These are phyloP conservation scores for Chironomus riparius DNA, from an alignment of 2,888 invertebrate species.

Conservation along the genomic window DNA sequence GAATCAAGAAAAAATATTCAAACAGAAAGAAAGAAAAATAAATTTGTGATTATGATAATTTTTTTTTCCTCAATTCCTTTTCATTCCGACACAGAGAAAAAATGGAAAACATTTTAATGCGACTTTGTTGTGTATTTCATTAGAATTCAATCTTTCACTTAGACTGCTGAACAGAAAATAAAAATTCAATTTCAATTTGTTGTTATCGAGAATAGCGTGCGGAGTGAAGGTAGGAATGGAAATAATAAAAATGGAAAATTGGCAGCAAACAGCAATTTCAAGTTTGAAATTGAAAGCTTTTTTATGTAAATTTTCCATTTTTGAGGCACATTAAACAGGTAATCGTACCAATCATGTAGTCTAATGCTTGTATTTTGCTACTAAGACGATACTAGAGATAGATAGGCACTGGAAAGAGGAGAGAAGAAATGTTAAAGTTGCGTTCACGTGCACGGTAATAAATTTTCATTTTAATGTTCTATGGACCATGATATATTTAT, in stretches of 20 bases:
- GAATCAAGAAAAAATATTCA: neutral
- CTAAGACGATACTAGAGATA: neutral
- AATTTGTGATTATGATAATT: neutral
- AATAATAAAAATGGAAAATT: neutral
- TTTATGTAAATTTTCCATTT: constrained; percentile 17
- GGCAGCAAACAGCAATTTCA: constrained; percentile 14
- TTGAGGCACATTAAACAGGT: constrained; percentile 19
- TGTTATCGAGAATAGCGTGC: neutral
- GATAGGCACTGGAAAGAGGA: neutral
- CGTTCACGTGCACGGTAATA: neutral
- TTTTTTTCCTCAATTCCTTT: neutral
- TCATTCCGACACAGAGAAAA: too few relatives aligned
- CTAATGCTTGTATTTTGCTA: neutral
- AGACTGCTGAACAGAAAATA: neutral
- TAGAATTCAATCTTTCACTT: neutral
- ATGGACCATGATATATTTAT: constrained; percentile 20
- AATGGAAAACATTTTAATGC: too few relatives aligned
- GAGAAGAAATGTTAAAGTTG: neutral
- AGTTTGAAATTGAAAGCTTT: constrained; percentile 18
- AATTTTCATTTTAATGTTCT: constrained; percentile 15
- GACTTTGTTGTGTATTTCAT: neutral
- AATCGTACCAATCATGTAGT: constrained; percentile 20
- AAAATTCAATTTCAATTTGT: constrained; percentile 23
- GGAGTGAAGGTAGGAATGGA: neutral
- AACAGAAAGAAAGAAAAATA: neutral